Evolutionary conservation across 2,888 invertebrate genomes (phyloP), one percentile per base, ranked within the genome.

Genomic region (Drosophila lacicola): DNA sequence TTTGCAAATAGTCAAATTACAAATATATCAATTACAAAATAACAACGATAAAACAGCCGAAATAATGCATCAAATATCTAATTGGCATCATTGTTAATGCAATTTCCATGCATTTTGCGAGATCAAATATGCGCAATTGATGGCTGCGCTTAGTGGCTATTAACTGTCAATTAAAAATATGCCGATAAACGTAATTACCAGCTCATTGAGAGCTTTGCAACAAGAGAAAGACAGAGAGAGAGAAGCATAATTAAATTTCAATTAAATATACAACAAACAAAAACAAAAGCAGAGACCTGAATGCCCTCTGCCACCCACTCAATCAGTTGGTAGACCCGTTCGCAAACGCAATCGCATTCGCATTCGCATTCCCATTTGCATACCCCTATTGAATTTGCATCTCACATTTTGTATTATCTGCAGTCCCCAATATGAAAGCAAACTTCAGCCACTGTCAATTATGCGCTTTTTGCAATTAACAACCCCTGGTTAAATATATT

Each of bases 201-300:
- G 78, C 61, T 83, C 66, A 72, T 56, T 39, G 41, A 29, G 62
- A 60, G 50, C 47, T 57, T 56, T 45, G 39, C 49, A 14, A 11
- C 9, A 10, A 53, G n/a, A 41, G 70, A 39, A 41, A 29, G 41
- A 42, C 9, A 41, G 51, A 9, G 44, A 50, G 45, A 36, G 45
- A 54, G 80, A 46, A 76, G 54, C 78, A 83, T 83, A 88, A 83
- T 83, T 88, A 88, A 88, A 86, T 70, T 86, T 83, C 88, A 83
- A 83, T 83, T 83, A 83, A 88, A 86, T 61, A 14, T 13, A 55
- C 41, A 53, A 10, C 47, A 70, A 62, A 68, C 45, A 61, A 65
- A 70, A 80, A 69, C 71, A 82, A 85, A 79, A 80, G 65, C 69
- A 42, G 56, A 39, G 46, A 58, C 65, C 61, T 56, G 41, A 54